These are phyloP conservation scores for Aphis gossypii DNA, from an alignment of 1,140 invertebrate genomes.

Conservation along the genomic window DNA sequence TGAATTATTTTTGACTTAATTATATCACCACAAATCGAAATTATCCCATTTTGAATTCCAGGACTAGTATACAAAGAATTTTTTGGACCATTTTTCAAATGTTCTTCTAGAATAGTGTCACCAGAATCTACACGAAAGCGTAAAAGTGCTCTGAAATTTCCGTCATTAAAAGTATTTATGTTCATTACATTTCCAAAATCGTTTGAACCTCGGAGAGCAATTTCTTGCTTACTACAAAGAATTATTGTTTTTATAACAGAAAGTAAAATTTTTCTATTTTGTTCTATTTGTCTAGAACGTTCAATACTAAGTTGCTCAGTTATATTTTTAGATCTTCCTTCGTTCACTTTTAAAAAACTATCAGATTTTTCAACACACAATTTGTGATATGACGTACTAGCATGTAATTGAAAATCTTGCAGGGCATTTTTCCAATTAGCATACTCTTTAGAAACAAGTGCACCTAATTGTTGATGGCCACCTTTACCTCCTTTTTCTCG, in stretches of 20 bases:
- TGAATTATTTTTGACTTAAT: neutral
- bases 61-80: neutral
- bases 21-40: neutral
- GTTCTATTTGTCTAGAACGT: neutral
- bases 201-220: neutral
- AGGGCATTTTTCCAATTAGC: conserved; percentile 26
- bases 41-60: neutral
- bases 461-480: conserved; percentile 15
- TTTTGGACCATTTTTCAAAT: conserved; percentile 29
- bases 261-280: conserved; percentile 4
- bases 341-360: neutral
- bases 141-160: conserved; percentile 33
- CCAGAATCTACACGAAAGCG: conserved; percentile 42
- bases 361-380: conserved; percentile 7
- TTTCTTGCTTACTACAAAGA: neutral
- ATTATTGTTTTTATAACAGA: conserved; percentile 3
- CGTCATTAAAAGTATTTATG: conserved; percentile 55
- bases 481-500: conserved; percentile 40
- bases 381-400: neutral
- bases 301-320: neutral
- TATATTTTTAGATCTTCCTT: neutral
- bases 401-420: neutral
- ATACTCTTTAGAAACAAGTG: conserved; percentile 1
- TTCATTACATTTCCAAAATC: conserved; percentile 8
- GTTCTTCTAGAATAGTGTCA: conserved; percentile 40